These are phyloP conservation scores for Leucopsar rothschildi DNA, from an alignment of 2,113 vertebrate species.

Conservation along the genomic window DNA sequence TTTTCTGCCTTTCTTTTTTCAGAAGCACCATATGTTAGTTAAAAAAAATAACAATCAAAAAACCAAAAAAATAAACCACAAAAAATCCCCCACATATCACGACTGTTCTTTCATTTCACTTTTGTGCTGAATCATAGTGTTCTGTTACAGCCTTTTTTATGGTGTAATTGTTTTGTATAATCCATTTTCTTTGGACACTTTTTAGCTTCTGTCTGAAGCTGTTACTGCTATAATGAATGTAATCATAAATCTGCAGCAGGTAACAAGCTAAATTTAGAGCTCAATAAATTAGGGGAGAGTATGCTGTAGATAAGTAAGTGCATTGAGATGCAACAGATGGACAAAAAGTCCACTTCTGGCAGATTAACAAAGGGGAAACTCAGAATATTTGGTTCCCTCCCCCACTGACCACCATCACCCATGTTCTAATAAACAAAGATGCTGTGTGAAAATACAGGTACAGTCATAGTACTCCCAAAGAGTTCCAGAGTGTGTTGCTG, in stretches of 20 bases:
- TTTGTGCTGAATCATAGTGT: constrained; percentile 10
- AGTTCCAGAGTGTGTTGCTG: background rate
- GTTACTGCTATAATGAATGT: background rate
- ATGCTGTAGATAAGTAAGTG: background rate
- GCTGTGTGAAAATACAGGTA: background rate
- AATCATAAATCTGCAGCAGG: constrained; percentile 28
- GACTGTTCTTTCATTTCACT: background rate
- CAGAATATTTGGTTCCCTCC: background rate
- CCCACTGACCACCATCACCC: background rate
- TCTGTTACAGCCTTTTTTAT: background rate
- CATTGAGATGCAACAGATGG: background rate
- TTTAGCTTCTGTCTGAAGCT: constrained; percentile 10
- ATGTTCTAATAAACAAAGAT: background rate
- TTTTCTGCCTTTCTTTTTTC: background rate
- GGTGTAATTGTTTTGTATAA: constrained; percentile 12
- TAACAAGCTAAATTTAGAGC: constrained; percentile 26
- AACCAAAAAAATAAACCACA: background rate
- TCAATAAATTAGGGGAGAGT: background rate
- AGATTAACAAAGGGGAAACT: background rate
- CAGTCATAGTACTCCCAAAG: accelerated
- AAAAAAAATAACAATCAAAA: background rate
- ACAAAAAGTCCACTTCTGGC: background rate
- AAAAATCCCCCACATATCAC: background rate
- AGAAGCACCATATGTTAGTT: background rate
- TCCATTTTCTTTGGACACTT: constrained; percentile 40